A percentile compares a stretch with the other conserved stretches of the same genome.
Conservation (phyloP, 2,888 invertebrate species). For the Epinotia demarniana region DNA sequence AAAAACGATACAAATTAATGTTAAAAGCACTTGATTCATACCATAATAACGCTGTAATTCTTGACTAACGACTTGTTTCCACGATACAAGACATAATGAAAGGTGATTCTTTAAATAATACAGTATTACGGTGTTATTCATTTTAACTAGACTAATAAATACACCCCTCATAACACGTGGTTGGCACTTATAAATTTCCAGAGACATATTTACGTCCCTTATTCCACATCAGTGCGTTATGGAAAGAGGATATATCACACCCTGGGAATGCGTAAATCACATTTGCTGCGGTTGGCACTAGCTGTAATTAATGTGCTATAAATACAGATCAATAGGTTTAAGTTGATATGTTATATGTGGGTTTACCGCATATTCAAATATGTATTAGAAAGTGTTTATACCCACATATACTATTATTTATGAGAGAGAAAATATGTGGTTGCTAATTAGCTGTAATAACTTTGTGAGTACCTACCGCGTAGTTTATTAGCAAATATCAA, state of each 20-base stretch:
- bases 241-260: slow-evolving; percentile 30
- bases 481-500: neutral
- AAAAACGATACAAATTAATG: neutral
- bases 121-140: slow-evolving; percentile 12
- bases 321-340: slow-evolving; percentile 5
- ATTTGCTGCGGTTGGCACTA: slow-evolving; percentile 24
- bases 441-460: neutral
- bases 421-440: neutral
- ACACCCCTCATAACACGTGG: slow-evolving; percentile 33
- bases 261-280: slow-evolving; percentile 31
- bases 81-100: slow-evolving; percentile 6
- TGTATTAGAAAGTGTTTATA: neutral
- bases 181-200: slow-evolving; percentile 31
- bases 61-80: slow-evolving; percentile 29
- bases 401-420: neutral
- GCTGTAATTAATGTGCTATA: slow-evolving; percentile 18
- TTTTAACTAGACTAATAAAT: slow-evolving; percentile 36
- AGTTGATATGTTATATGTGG: neutral
- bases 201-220: slow-evolving; percentile 24
- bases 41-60: slow-evolving; percentile 7
- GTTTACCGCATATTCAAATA: neutral
- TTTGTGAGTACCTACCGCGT: neutral
- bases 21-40: slow-evolving; percentile 26
- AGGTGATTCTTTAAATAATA: slow-evolving; percentile 19
- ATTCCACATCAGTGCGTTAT: slow-evolving; percentile 25